Evolutionary conservation across 2,797 vertebrate genomes (phyloP).

Genomic region (Sebastes steindachneri): DNA sequence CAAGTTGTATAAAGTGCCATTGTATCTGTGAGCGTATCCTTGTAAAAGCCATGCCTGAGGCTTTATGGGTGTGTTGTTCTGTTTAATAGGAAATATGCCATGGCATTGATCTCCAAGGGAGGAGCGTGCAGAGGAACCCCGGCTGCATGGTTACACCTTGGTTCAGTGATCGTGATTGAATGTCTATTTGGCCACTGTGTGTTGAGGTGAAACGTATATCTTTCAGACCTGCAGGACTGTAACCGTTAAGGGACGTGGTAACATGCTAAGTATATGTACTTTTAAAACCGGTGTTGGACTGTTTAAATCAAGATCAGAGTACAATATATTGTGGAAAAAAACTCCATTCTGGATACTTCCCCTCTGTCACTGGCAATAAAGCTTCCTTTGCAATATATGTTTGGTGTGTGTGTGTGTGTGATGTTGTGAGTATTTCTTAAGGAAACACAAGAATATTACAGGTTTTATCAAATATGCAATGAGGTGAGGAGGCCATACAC

Average conservation of each 20-base stretch:
- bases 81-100: constrained; percentile 80
- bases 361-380: constrained; percentile 86
- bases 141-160: constrained; percentile 45
- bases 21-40: constrained; percentile 77
- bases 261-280: constrained; percentile 45
- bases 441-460: neutral
- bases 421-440: neutral
- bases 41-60: constrained; percentile 84
- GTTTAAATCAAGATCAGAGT: constrained; percentile 70
- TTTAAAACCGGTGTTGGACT: constrained; percentile 63
- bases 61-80: constrained; percentile 78
- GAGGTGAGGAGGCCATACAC: constrained; percentile 4
- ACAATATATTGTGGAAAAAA: constrained; percentile 60
- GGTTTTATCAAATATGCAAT: neutral
- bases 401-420: constrained; percentile 48
- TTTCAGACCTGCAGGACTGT: constrained; percentile 48
- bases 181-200: constrained; percentile 40
- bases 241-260: constrained; percentile 45
- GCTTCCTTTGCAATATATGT: constrained; percentile 83
- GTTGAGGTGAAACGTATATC: constrained; percentile 47
- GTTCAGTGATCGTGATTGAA: constrained; percentile 38
- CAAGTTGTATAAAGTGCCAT: constrained; percentile 74
- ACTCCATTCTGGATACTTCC: constrained; percentile 70
- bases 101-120: constrained; percentile 63
- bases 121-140: constrained; percentile 34